A percentile compares a stretch with the other conserved stretches of the same genome.
phyloP scores from a whole-genome alignment of 2,888 invertebrate species.

The Abscondita cerata region DNA sequence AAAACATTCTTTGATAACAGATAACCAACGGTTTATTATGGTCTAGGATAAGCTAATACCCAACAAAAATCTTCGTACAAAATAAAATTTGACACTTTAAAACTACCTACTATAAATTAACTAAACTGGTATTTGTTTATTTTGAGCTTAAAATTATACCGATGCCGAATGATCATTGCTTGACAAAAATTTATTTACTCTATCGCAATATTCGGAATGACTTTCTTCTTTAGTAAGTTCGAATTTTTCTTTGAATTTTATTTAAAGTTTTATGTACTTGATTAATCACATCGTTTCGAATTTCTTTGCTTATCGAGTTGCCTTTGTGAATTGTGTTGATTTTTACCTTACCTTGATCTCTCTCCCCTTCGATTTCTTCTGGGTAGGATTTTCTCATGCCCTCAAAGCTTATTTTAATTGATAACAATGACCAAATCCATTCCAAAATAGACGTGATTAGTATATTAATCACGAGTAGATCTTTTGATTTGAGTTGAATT shows the following conservation, averaged over 20 bases:
- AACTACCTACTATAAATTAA: no score
- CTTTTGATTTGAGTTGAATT: conserved; percentile 42
- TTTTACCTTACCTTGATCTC: conserved; percentile 61
- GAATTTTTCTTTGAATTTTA: conserved; percentile 25
- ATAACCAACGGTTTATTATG: no score
- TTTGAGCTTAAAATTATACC: no score
- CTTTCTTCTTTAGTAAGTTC: conserved; percentile 55
- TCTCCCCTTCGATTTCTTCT: conserved; percentile 60
- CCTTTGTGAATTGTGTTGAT: conserved; percentile 66
- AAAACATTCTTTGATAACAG: no score
- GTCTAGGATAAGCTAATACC: no score
- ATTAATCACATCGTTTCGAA: conserved; percentile 64
- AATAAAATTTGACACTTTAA: no score
- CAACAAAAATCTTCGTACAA: no score
- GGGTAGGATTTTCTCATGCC: conserved; percentile 69
- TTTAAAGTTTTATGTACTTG: conserved; percentile 43
- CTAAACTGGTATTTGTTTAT: no score
- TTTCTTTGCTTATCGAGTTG: conserved; percentile 60
- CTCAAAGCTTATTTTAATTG: conserved; percentile 65
- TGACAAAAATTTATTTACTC: conserved; percentile 58
- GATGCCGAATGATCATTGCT: neutral
- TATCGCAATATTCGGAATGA: conserved; percentile 58
- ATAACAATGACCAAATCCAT: conserved; percentile 67
- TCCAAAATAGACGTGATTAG: conserved; percentile 66
- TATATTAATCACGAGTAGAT: conserved; percentile 66